These are phyloP conservation scores for Condylostylus longicornis DNA, from an alignment of 1,140 invertebrate species.

Conservation along the genomic window DNA sequence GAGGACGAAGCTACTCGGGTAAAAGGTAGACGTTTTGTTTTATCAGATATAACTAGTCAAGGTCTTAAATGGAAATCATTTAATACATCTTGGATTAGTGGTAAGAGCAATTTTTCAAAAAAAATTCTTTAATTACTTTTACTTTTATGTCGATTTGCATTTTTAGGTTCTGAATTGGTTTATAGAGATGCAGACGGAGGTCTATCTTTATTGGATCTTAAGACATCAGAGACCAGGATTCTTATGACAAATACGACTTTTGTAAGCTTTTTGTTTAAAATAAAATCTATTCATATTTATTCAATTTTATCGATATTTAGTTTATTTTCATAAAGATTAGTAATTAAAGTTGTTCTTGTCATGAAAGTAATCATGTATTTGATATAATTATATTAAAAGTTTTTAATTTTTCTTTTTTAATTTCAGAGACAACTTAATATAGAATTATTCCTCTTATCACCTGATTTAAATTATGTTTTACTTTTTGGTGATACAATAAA, in stretches of 20 bases:
- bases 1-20: conserved; percentile 49
- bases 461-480: conserved; percentile 58
- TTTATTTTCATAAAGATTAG: no score
- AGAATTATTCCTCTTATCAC: conserved; percentile 54
- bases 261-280: conserved; percentile 40
- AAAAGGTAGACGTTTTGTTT: conserved; percentile 45
- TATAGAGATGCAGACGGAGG: conserved; percentile 54
- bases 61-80: conserved; percentile 47
- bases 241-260: conserved; percentile 67
- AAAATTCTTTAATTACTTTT: conserved; percentile 3
- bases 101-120: conserved; percentile 34
- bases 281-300: no score
- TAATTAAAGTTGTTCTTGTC: conserved; percentile 1
- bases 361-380: not conserved
- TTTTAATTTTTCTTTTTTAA: not conserved
- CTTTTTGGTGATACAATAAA: conserved; percentile 38
- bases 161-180: conserved; percentile 51
- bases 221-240: conserved; percentile 46
- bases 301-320: no score
- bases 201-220: conserved; percentile 53
- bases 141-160: conserved; percentile 5
- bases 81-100: conserved; percentile 68
- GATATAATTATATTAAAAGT: not conserved
- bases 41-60: conserved; percentile 48
- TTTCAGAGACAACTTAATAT: conserved; percentile 57